phyloP scores from a whole-genome alignment of 1,140 invertebrate genomes.

The Hirudo medicinalis region DNA sequence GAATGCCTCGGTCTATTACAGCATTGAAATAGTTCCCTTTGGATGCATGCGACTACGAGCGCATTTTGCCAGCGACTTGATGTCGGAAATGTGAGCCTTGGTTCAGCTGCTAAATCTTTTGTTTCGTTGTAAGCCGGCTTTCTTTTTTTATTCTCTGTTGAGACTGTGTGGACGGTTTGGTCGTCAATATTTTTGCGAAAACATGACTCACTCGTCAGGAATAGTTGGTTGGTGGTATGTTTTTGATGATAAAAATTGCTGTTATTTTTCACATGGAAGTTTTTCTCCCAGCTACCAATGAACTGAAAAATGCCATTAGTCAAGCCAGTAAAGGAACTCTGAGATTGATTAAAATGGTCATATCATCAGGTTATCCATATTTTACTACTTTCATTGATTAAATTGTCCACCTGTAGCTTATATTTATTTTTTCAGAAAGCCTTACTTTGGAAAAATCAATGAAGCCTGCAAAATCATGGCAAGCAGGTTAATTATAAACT shows the following conservation, averaged over 20 bases:
- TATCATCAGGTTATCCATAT: neutral
- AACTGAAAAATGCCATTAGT: constrained; percentile 10
- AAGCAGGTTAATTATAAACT: neutral
- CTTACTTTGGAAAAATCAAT: constrained; percentile 3
- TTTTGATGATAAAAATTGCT: too few species aligned
- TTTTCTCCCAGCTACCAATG: constrained; percentile 3
- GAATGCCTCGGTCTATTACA: too few species aligned
- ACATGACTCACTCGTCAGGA: constrained; percentile 6
- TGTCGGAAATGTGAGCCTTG: too few species aligned
- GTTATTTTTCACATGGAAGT: neutral
- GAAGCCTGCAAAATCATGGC: neutral
- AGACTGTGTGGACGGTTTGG: too few species aligned
- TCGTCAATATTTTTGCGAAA: too few species aligned
- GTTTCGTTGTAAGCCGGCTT: too few species aligned
- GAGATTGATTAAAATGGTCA: constrained; percentile 8
- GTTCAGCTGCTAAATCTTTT: too few species aligned
- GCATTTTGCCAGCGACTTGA: too few species aligned
- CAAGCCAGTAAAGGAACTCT: neutral
- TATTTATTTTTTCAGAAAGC: constrained; percentile 7
- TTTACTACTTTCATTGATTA: neutral
- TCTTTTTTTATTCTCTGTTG: too few species aligned
- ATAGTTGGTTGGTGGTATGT: neutral
- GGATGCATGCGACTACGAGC: too few species aligned
- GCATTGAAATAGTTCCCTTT: too few species aligned
- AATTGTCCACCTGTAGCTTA: neutral